phyloP scores from a whole-genome alignment of 2,888 invertebrate genomes.

The Tuta absoluta region DNA sequence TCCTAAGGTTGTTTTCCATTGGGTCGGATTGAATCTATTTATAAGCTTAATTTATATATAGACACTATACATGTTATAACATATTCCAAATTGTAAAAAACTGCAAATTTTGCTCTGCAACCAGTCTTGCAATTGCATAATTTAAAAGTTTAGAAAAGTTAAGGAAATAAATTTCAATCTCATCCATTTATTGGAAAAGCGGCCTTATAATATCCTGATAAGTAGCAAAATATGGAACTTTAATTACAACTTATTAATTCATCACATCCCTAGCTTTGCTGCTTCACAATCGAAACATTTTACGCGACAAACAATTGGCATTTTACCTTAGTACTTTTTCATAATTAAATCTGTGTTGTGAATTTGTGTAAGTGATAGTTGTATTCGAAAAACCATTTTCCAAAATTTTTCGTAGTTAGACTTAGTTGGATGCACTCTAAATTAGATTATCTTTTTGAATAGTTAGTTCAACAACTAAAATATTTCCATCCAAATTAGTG shows the following conservation, averaged over 20 bases:
- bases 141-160: too few species aligned
- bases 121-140: not conserved
- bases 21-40: not conserved
- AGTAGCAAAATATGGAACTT: constrained; percentile 1
- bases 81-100: too few species aligned
- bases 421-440: not conserved
- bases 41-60: not conserved
- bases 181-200: not conserved
- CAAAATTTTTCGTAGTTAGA: not conserved
- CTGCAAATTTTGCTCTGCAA: not conserved
- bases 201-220: not conserved
- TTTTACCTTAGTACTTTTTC: not conserved
- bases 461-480: not conserved
- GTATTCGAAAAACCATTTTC: not conserved
- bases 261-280: not conserved
- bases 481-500: not conserved
- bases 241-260: not conserved
- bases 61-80: not conserved
- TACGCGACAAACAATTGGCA: constrained; percentile 4
- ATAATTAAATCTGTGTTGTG: not conserved
- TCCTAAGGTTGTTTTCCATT: not conserved
- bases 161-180: not conserved
- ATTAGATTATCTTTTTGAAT: not conserved
- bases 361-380: not conserved
- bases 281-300: not conserved